These are phyloP conservation scores for Balaenoptera acutorostrata DNA, from an alignment of 2,113 vertebrate genomes.

Conservation along the genomic window DNA sequence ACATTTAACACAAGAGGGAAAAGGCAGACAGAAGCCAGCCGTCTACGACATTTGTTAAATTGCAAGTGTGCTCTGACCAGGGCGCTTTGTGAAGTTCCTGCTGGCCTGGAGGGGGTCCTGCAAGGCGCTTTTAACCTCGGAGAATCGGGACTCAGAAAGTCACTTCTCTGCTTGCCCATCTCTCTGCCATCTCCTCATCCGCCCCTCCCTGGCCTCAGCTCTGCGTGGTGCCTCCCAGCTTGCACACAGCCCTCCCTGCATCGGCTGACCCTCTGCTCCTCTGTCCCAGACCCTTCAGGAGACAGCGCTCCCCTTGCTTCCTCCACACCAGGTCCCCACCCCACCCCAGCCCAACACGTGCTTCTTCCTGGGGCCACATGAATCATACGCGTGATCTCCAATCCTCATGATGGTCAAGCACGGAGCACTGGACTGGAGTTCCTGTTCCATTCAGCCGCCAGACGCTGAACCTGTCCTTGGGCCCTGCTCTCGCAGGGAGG, in stretches of 20 bases:
- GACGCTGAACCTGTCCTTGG: neutral
- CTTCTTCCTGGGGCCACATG: neutral
- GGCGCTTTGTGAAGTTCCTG: neutral
- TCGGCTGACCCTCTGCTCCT: neutral
- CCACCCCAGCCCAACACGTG: neutral
- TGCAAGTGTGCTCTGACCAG: neutral
- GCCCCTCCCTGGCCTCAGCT: neutral
- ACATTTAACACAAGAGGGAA: neutral
- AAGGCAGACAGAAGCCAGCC: neutral
- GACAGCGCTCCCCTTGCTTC: neutral
- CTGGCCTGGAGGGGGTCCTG: neutral
- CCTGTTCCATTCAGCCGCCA: neutral
- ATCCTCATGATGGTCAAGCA: neutral
- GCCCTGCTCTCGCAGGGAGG: neutral
- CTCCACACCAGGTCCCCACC: neutral
- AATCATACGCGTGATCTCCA: neutral
- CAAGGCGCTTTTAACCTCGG: neutral
- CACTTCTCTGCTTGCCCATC: rapidly evolving
- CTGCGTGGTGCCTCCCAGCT: neutral
- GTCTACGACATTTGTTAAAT: no score
- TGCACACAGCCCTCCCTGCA: no score
- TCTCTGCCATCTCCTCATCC: neutral
- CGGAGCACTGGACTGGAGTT: neutral
- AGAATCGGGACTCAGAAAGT: neutral
- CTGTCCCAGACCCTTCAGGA: neutral